Evolutionary conservation across 64 coral and sea anemone species (phyloP), one percentile per base, ranked within the genome.

Genomic region (Actinia tenebrosa): DNA sequence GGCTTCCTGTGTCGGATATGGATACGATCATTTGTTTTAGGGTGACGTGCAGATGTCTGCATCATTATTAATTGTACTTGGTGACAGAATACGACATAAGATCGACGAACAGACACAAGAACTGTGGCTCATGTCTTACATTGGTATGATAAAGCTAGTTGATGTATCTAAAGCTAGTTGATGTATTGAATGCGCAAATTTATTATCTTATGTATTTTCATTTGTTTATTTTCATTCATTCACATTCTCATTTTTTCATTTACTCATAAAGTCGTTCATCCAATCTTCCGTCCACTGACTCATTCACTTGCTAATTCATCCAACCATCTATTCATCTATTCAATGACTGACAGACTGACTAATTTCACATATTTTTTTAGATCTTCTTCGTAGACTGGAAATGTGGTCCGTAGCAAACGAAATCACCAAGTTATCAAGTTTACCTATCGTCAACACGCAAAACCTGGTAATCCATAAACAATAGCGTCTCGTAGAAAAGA

Each of bases 31-130:
- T 44, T 60, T 22, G 30, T 56, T 53, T 55, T 56, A 99, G 97
- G 97, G 91, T 77, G 97, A 99, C 66, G 89, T 99, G 27, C 97
- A 99, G 56, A 99, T 99, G 97, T 95, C 93, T 78, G 93, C 89
- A 0, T 99, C 90, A 64, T 84, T 89, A 3, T 84, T 99, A 13
- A 93, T 99, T 60, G 97, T 99, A n/a, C 97, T 99, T 84, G 97
- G 97, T 26, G 97, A 99, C 59, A 99, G 94, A 79, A 99, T 99
- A 77, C 87, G 93, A 62, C 46, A 63, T 44, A 88, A 88, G 86
- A 95, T 99, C 11, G 91, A 99, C 37, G 93, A 99, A 77, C 84
- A 90, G 87, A 94, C 75, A 3, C 97, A 92, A 55, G 97, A 99
- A 55, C 93, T 95, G 18, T 99, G 97, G 97, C 77, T 99, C 14